Evolutionary conservation across 2,113 vertebrate genomes (phyloP).

Genomic region (Megalops atlanticus): DNA sequence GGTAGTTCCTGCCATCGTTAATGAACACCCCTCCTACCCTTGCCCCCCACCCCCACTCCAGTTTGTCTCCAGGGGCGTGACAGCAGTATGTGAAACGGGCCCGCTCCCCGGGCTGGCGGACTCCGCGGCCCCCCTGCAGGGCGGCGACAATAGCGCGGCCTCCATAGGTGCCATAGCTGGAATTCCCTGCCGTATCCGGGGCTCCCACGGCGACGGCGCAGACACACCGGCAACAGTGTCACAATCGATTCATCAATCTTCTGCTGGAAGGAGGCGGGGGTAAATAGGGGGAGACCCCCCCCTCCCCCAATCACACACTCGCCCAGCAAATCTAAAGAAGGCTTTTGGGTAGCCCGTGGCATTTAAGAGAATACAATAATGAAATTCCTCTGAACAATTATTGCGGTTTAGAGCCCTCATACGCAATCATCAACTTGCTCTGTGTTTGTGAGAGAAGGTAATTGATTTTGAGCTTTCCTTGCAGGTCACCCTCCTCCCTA

Average conservation of each 20-base stretch:
- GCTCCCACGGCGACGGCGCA: slow-evolving; percentile 5
- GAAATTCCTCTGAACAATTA: neutral
- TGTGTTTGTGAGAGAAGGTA: no score
- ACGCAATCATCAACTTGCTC: no score
- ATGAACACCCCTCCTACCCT: neutral
- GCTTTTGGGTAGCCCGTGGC: neutral
- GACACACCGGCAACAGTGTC: slow-evolving; percentile 24
- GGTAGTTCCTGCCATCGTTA: slow-evolving; percentile 12
- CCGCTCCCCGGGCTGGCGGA: slow-evolving; percentile 3
- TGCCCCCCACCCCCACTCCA: slow-evolving; percentile 12
- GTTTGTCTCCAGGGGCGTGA: slow-evolving; percentile 33
- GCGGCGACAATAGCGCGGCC: slow-evolving; percentile 27
- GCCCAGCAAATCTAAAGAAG: neutral
- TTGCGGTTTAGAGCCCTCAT: no score
- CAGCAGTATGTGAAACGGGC: slow-evolving; percentile 31
- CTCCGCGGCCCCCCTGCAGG: slow-evolving; percentile 25
- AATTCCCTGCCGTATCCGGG: slow-evolving; percentile 30
- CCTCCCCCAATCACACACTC: neutral
- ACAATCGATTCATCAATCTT: slow-evolving; percentile 30
- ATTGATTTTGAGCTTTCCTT: no score
- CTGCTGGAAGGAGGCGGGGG: neutral
- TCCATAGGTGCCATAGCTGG: slow-evolving; percentile 22
- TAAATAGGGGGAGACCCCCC: neutral
- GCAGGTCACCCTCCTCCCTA: no score
- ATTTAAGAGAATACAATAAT: neutral